Evolutionary conservation across 2,113 vertebrate genomes (phyloP).

Genomic region (human (Homo sapiens)): DNA sequence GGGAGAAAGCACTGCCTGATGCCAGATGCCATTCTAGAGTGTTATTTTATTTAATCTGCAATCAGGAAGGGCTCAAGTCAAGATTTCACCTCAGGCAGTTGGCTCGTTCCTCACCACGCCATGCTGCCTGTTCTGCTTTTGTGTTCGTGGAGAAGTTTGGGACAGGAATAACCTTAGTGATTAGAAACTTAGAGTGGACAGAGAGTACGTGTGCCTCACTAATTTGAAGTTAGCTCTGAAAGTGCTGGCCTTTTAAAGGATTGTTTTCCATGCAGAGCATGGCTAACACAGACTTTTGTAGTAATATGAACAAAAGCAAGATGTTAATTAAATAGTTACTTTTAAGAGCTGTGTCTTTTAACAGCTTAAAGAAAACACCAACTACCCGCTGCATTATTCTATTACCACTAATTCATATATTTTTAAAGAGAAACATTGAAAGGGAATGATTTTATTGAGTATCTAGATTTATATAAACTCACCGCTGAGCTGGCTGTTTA

Average conservation of each 20-base stretch:
- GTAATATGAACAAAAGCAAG: slow-evolving; percentile 60
- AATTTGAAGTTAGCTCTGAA: neutral
- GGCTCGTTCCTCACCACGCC: neutral
- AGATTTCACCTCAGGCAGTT: neutral
- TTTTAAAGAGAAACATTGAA: slow-evolving; percentile 31
- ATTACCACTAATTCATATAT: slow-evolving; percentile 37
- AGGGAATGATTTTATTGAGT: neutral
- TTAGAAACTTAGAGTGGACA: neutral
- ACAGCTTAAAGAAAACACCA: neutral
- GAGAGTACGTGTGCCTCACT: neutral
- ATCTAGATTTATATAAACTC: slow-evolving; percentile 5
- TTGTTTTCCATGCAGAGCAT: neutral
- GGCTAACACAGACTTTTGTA: slow-evolving; percentile 34
- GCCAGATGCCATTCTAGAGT: neutral
- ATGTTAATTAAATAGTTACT: slow-evolving; percentile 70
- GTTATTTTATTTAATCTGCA: neutral
- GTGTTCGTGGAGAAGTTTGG: neutral
- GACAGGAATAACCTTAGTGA: neutral
- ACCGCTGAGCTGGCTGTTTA: neutral
- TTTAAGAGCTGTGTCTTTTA: slow-evolving; percentile 57
- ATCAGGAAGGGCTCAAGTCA: neutral
- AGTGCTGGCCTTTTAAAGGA: neutral
- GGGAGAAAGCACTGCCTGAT: neutral
- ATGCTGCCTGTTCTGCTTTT: neutral
- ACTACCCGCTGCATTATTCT: neutral